Base-by-base conservation (phyloP, 2,797 vertebrate genomes). In the Kryptopterus vitreolus region DNA sequence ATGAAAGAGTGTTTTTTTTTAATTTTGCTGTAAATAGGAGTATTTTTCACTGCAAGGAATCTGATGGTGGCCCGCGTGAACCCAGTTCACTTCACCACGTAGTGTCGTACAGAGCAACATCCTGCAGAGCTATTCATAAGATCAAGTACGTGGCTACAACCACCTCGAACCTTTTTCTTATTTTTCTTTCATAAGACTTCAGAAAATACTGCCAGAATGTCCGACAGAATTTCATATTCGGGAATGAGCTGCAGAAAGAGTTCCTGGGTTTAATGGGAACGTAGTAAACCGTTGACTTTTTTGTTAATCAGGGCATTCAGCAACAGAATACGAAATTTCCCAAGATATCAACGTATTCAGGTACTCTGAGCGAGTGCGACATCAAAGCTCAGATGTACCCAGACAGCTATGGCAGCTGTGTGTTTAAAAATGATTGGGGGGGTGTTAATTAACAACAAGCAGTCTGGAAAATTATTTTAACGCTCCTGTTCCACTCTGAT, bases 11-110 rank as follows among this genome's bases (percentile, higher is more conserved):
- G 38, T 43, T 43, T 43, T 43, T n/a, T 46, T 74, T 68, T 70
- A 50, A 76, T 71, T 82, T 75, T 52, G 62, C 29, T 87, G 83
- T 85, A 85, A 79, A 87, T 87, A 82, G 83, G 78, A 82, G 77
- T 85, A 81, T 84, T 82, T 87, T 82, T 84, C 82, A 87, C n/a
- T 77, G 80, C 73, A 79, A 82, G 31, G 33, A 55, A 81, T 75
- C 63, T 29, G 58, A 74, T 70, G 31, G 63, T 81, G 68, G 63
- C 59, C 59, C 4, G 13, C 50, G 66, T 66, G 72, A 79, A 72
- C 6, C 58, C 33, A 66, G 76, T 52, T 38, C 52, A 63, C 3
- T 55, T 74, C 62, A 76, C 48, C 55, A 48, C 58, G 69, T 61
- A 62, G 62, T 69, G 68, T 75, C 35, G 59, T 82, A 59, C 33